phyloP scores from a whole-genome alignment of 2,113 vertebrate genomes.

The Sphyrna mokarran region DNA sequence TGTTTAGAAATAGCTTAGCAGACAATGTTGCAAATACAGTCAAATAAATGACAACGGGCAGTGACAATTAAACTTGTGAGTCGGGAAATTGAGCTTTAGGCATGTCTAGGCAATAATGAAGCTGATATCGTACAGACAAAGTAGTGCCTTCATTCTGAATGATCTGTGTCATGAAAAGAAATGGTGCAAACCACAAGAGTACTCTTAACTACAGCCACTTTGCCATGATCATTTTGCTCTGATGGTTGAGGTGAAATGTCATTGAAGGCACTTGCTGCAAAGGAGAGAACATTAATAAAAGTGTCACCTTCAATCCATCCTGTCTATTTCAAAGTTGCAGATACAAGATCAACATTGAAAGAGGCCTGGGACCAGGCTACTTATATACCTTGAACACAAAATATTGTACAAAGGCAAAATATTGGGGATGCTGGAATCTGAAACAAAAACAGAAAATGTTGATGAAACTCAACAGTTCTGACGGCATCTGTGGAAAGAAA shows the following conservation, averaged over 20 bases:
- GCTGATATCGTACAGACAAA: neutral
- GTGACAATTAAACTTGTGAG: neutral
- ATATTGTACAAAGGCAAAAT: neutral
- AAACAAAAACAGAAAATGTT: no score
- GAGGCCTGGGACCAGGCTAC: neutral
- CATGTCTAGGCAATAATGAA: neutral
- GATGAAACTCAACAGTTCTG: no score
- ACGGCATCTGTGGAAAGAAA: no score
- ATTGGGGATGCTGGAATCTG: no score
- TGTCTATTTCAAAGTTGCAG: neutral
- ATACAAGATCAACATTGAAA: neutral
- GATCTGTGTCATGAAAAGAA: conserved; percentile 16
- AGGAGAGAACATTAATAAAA: neutral
- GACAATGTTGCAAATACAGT: neutral
- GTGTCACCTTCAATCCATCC: neutral
- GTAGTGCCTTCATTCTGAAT: neutral
- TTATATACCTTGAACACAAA: neutral
- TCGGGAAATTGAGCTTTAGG: neutral
- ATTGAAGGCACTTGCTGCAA: neutral
- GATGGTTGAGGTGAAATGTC: neutral
- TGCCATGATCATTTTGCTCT: neutral
- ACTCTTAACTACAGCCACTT: neutral
- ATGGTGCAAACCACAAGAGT: neutral
- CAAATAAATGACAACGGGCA: neutral
- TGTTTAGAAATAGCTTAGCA: neutral